Percentiles rank a stretch among this genome's conserved stretches.
phyloP scores from a whole-genome alignment of 2,888 invertebrate species.

The Drosophila neotestacea region DNA sequence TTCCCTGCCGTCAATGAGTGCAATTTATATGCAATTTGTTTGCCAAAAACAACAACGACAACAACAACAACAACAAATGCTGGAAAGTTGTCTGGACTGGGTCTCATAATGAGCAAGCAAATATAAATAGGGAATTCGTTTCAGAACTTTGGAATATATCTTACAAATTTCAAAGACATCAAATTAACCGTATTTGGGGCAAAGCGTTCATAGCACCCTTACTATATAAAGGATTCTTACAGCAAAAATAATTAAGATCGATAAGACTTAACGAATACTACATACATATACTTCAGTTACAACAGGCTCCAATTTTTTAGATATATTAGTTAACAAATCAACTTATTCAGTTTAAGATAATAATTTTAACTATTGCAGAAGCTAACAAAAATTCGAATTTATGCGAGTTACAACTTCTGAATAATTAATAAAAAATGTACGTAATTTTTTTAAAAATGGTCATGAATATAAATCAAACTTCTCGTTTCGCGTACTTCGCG shows the following conservation, averaged over 20 bases:
- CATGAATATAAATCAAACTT: too few relatives aligned
- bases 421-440: too few relatives aligned
- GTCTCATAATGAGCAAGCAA: slow-evolving; percentile 45
- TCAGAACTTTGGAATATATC: slow-evolving; percentile 10
- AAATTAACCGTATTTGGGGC: slow-evolving; percentile 24
- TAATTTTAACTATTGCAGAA: too few relatives aligned
- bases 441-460: too few relatives aligned
- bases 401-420: too few relatives aligned
- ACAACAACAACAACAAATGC: slow-evolving; percentile 23
- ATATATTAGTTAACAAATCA: too few relatives aligned
- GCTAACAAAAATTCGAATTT: too few relatives aligned
- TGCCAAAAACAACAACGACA: slow-evolving; percentile 28
- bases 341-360: too few relatives aligned
- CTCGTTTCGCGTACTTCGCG: too few relatives aligned
- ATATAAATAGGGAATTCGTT: slow-evolving; percentile 24
- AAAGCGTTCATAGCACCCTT: slow-evolving; percentile 4
- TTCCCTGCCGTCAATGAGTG: slow-evolving; percentile 70
- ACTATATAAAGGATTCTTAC: slow-evolving; percentile 1
- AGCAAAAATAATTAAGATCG: neutral
- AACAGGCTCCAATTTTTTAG: too few relatives aligned
- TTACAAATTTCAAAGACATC: slow-evolving; percentile 20
- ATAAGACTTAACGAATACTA: neutral
- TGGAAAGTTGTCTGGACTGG: neutral
- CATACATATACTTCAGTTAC: too few relatives aligned
- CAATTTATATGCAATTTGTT: slow-evolving; percentile 79